Evolutionary conservation across 2,888 invertebrate species (phyloP).

Genomic region (Diplolepis rosae): DNA sequence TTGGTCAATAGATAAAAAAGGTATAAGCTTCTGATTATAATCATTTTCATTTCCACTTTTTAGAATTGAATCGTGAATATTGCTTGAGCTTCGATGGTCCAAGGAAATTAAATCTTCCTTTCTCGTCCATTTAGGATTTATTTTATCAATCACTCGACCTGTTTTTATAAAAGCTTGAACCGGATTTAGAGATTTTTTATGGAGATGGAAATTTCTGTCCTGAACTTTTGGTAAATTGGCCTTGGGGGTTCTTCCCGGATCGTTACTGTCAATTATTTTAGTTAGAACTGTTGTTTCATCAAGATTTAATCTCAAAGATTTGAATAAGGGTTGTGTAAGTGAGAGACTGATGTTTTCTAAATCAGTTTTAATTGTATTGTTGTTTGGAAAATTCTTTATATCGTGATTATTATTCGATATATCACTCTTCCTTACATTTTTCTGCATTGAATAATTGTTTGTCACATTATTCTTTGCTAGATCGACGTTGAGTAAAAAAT

Average conservation of each 20-base stretch:
- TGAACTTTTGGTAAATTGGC: not conserved
- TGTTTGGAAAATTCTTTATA: no score
- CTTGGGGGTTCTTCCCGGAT: not conserved
- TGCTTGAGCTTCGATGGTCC: slow-evolving; percentile 35
- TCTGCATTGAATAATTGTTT: not conserved
- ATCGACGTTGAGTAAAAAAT: not conserved
- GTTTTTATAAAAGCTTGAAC: not conserved
- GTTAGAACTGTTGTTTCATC: no score
- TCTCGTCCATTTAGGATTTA: not conserved
- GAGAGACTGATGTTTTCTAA: not conserved
- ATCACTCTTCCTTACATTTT: not conserved
- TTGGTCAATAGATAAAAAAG: not conserved
- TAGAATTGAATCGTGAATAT: not conserved
- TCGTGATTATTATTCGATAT: not conserved
- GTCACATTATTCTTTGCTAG: not conserved
- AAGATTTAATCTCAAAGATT: no score
- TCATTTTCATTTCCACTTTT: not conserved
- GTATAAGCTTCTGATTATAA: not conserved
- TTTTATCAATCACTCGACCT: slow-evolving; percentile 15
- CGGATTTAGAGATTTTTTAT: not conserved
- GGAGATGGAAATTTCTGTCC: not conserved
- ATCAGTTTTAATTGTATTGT: not conserved
- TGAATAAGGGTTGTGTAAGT: no score
- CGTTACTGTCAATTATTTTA: no score
- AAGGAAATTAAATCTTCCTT: slow-evolving; percentile 49